Evolutionary conservation across 2,888 invertebrate genomes (phyloP).

Genomic region (Daptonema setosum): DNA sequence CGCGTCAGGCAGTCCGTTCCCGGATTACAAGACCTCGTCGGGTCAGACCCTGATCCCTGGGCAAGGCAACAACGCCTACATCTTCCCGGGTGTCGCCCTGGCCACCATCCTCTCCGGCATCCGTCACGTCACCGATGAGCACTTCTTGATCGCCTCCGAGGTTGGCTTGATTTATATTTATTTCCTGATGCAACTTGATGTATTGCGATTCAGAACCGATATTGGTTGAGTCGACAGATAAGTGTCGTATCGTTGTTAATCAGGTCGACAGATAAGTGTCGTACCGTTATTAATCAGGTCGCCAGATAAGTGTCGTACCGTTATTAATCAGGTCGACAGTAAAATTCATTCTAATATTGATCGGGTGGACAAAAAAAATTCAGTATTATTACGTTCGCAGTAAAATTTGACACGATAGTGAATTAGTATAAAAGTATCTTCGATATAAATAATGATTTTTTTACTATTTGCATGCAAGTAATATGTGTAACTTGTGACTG

Average conservation of each 20-base stretch:
- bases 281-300: too few relatives aligned
- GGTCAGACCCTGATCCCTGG: slow-evolving; percentile 47
- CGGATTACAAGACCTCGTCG: neutral
- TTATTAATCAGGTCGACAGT: too few relatives aligned
- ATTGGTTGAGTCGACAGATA: too few relatives aligned
- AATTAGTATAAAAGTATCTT: neutral
- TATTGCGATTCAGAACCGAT: too few relatives aligned
- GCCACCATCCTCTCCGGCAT: slow-evolving; percentile 76
- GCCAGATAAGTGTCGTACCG: too few relatives aligned
- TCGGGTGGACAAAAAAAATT: neutral
- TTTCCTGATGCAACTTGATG: neutral
- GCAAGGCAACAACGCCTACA: slow-evolving; percentile 92
- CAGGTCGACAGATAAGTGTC: neutral
- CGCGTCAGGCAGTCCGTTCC: slow-evolving; percentile 74
- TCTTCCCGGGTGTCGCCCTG: slow-evolving; percentile 79
- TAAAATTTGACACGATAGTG: too few relatives aligned
- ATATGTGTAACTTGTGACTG: slow-evolving; percentile 2
- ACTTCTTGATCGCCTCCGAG: slow-evolving; percentile 83
- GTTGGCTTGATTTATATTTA: slow-evolving; percentile 30
- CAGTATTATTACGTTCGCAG: neutral
- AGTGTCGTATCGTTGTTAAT: neutral
- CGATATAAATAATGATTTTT: neutral
- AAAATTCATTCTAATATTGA: too few relatives aligned
- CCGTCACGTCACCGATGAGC: slow-evolving; percentile 71
- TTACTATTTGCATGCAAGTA: neutral